Percentiles rank a stretch among this genome's conserved stretches.
phyloP scores from a whole-genome alignment of 2,888 invertebrate genomes.

The Sarcophaga rosellei region DNA sequence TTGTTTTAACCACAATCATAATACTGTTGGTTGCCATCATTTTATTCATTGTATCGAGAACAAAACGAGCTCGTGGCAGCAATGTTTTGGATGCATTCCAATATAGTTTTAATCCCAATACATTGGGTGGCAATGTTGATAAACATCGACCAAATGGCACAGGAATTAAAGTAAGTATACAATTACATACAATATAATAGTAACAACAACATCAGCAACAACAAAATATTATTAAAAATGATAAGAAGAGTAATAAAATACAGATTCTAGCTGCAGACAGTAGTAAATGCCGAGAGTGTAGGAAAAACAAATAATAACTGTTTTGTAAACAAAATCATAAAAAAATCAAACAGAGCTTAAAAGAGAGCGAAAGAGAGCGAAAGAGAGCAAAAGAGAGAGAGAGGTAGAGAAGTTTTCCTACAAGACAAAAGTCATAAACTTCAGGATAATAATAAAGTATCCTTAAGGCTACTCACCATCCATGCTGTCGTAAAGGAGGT shows the following conservation, averaged over 20 bases:
- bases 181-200: neutral
- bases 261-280: constrained; percentile 36
- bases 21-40: constrained; percentile 87
- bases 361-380: neutral
- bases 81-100: constrained; percentile 81
- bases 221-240: constrained; percentile 11
- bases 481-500: neutral
- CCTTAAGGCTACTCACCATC: constrained; percentile 5
- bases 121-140: constrained; percentile 80
- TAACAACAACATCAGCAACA: constrained; percentile 34
- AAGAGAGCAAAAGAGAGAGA: too few species aligned
- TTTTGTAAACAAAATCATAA: constrained; percentile 61
- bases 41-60: constrained; percentile 86
- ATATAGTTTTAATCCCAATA: constrained; percentile 81
- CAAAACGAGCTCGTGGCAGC: constrained; percentile 82
- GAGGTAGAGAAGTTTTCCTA: neutral
- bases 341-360: constrained; percentile 18
- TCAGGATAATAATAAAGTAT: constrained; percentile 38
- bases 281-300: neutral
- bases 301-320: constrained; percentile 50
- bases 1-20: constrained; percentile 87
- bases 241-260: constrained; percentile 64
- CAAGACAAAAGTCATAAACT: constrained; percentile 39
- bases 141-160: constrained; percentile 82
- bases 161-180: constrained; percentile 81